Base-by-base conservation (phyloP, 2,888 invertebrate genomes). In the Drosophila fulvimacula region DNA sequence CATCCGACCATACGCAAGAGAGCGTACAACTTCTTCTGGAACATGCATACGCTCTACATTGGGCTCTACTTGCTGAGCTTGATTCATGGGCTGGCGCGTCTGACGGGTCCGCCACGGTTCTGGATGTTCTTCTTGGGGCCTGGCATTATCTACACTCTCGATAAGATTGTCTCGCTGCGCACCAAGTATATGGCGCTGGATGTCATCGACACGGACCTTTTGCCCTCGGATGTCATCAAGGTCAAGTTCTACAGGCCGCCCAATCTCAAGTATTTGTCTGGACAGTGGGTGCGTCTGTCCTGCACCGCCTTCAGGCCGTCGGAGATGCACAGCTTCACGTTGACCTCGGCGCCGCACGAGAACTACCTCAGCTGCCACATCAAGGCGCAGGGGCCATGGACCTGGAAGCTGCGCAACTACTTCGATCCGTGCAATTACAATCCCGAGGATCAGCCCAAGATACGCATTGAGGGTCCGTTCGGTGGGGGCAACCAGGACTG, bases 401-500 rank as follows among this genome's bases (percentile, higher is more conserved):
- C 98, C 0, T 99, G 98, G 98, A 98, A 98, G 86, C 93, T 99
- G 24, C 94, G 98, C 51, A 98, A 98, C 91, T 98, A 97, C 90
- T 98, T 98, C 88, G 98, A 98, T 92, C 98, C 98, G 0, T 97
- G 97, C 92, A 98, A 98, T 90, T 97, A 95, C 86, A 97, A 96
- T 91, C 95, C 96, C 0, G 97, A 97, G 78, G 96, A 96, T 84
- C 96, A 96, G 85, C 97, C 97, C 0, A 97, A 97, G 92, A 96
- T 96, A 63, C 95, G 98, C 60, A 95, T 99, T 69, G 98, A 98
- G 92, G 98, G 98, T 9, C 99, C 99, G 0, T 99, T 98, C 82
- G 98, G 98, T 4, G 98, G 98, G 15, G 99, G 98, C 13, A 99
- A 99, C 93, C 98, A 99, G 91, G 98, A 98, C 93, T 98, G 98